Conservation (phyloP, 1,140 invertebrate genomes). For the Papilio machaon region DNA sequence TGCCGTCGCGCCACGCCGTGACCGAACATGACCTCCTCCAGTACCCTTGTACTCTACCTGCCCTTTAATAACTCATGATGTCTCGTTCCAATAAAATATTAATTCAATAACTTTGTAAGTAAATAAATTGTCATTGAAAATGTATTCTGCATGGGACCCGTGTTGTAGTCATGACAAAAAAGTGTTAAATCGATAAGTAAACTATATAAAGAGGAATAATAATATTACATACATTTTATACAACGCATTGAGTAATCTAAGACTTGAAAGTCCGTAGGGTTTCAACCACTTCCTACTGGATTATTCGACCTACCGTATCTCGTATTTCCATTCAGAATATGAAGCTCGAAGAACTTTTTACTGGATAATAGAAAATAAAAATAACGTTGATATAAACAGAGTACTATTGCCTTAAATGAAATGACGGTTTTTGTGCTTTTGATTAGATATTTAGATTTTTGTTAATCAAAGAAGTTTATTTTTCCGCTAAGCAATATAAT, state of each 20-base stretch:
- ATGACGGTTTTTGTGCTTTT: too few species aligned
- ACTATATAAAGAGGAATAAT: too few species aligned
- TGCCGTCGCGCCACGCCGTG: slow-evolving; percentile 69
- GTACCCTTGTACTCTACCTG: slow-evolving; percentile 56
- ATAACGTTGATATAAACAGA: too few species aligned
- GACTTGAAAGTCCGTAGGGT: neutral
- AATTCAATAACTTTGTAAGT: slow-evolving; percentile 17
- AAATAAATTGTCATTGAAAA: neutral
- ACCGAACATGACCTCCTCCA: slow-evolving; percentile 71
- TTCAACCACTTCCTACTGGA: neutral
- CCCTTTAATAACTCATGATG: slow-evolving; percentile 38
- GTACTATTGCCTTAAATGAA: too few species aligned
- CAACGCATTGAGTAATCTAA: neutral
- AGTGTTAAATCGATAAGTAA: too few species aligned
- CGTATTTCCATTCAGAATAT: neutral
- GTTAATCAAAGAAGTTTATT: too few species aligned
- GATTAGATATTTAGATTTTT: too few species aligned
- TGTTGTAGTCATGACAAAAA: too few species aligned
- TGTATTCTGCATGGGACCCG: neutral
- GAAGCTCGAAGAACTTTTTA: neutral
- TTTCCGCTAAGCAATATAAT: too few species aligned
- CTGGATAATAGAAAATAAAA: too few species aligned
- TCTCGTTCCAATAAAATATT: slow-evolving; percentile 25
- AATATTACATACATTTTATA: neutral
- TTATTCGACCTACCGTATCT: slow-evolving; percentile 8